Base-by-base conservation (phyloP, 2,113 vertebrate species). In the Centrocercus urophasianus region DNA sequence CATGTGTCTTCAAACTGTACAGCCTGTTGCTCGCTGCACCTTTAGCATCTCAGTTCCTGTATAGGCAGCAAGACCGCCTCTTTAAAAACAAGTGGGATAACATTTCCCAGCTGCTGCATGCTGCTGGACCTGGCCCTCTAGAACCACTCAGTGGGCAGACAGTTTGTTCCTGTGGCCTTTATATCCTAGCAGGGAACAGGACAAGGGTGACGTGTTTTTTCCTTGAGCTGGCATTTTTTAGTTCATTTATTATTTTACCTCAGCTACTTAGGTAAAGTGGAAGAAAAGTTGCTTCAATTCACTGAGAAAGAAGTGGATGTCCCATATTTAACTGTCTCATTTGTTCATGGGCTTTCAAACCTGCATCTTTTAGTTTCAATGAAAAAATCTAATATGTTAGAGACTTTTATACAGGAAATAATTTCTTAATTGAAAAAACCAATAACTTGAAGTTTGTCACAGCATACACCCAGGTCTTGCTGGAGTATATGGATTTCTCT, bases 161-260 rank as follows among this genome's bases (percentile, higher is more conserved):
- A 65, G 22, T 22, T 87, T 2, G 1, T 57, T 78, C 45, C 64
- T 70, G 65, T 60, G 42, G n/a, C 47, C 74, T 84, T 16, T 45
- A 13, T 47, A 66, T 75, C 2, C 2, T 10, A 54, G 43, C 40
- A 82, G 45, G 25, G 24, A 89, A 9, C 1, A 0, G n/a, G 6
- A 67, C 66, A 36, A 4, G 21, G 19, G 13, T 17, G 7, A 43
- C 30, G 36, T 12, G 13, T 19, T 57, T 82, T 70, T 63, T 6
- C 25, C 22, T 87, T 78, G 43, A 45, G 15, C 60, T 50, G 42
- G 40, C 21, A 38, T 50, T 80, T 34, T 83, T 1, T 50, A 17
- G 42, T 73, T 86, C 72, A 69, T 92, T 82, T 78, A 63, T 48
- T 52, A 57, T 28, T 86, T 72, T 52, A 63, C 79, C 75, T 91